These are phyloP conservation scores for Drusus annulatus DNA, from an alignment of 1,140 invertebrate genomes.

Conservation along the genomic window DNA sequence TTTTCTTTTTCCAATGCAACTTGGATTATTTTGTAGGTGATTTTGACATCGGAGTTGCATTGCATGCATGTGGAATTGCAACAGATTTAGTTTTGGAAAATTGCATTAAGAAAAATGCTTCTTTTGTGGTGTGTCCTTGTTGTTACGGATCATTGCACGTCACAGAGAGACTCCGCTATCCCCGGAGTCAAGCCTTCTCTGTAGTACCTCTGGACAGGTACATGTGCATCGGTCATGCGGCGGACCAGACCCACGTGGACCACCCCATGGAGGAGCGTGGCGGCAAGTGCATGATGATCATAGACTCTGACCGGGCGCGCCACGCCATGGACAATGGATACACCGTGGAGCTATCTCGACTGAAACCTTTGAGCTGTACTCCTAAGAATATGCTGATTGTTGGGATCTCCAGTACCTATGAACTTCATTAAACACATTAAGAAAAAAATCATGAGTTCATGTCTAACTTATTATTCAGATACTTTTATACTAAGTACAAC, in stretches of 20 bases:
- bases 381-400: slow-evolving; percentile 95
- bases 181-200: slow-evolving; percentile 76
- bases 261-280: slow-evolving; percentile 72
- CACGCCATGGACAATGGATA: slow-evolving; percentile 85
- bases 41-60: slow-evolving; percentile 87
- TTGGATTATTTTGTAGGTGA: slow-evolving; percentile 85
- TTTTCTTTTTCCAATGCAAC: slow-evolving; percentile 89
- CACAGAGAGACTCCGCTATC: slow-evolving; percentile 82
- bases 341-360: slow-evolving; percentile 80
- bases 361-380: slow-evolving; percentile 86
- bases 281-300: slow-evolving; percentile 84
- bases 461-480: no score
- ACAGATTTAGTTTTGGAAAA: slow-evolving; percentile 93
- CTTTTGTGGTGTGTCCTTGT: slow-evolving; percentile 94
- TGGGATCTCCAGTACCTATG: slow-evolving; percentile 71
- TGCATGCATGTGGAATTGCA: slow-evolving; percentile 96
- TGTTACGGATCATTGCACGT: slow-evolving; percentile 92
- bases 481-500: no score
- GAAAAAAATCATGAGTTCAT: no score
- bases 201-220: slow-evolving; percentile 77
- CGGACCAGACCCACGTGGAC: slow-evolving; percentile 89
- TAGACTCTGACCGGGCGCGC: slow-evolving; percentile 88
- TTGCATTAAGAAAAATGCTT: slow-evolving; percentile 82
- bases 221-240: slow-evolving; percentile 87
- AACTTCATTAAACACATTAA: no score